Percentiles rank a stretch among this genome's conserved stretches.
phyloP scores from a whole-genome alignment of 2,888 invertebrate species.

The Pseudolycoriella hygida region DNA sequence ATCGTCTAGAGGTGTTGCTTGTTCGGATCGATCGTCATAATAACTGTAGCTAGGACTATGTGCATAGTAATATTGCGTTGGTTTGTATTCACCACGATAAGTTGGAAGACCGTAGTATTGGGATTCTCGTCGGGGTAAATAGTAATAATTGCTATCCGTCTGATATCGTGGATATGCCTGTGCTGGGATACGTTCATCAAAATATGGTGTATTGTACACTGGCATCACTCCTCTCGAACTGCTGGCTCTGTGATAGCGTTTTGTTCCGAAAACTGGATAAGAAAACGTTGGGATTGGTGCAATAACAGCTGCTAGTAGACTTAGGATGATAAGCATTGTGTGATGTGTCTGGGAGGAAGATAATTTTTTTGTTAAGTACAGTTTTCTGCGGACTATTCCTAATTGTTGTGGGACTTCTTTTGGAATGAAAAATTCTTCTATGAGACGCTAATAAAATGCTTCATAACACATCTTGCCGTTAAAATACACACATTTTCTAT shows the following conservation, averaged over 20 bases:
- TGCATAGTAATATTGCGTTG: slow-evolving; percentile 30
- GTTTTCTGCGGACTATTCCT: no score
- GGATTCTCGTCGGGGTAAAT: not conserved
- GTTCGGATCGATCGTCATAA: slow-evolving; percentile 24
- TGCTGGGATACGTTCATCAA: not conserved
- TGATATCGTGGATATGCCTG: not conserved
- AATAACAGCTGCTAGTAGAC: not conserved
- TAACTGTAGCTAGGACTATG: slow-evolving; percentile 26
- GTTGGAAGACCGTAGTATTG: slow-evolving; percentile 15
- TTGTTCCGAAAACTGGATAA: not conserved
- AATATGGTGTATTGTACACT: not conserved
- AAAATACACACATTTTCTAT: no score
- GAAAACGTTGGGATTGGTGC: not conserved
- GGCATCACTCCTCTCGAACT: not conserved
- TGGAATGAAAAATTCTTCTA: no score
- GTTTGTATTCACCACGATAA: slow-evolving; percentile 17
- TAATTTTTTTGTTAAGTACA: no score
- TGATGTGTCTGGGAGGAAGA: no score
- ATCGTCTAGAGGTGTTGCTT: slow-evolving; percentile 32
- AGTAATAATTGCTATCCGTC: not conserved
- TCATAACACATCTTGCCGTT: no score
- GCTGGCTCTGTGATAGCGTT: not conserved
- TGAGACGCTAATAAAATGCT: no score
- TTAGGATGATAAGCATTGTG: no score
- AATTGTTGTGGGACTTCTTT: no score